Evolutionary conservation across 1,140 invertebrate species (phyloP).

Genomic region (Halictus rubicundus): DNA sequence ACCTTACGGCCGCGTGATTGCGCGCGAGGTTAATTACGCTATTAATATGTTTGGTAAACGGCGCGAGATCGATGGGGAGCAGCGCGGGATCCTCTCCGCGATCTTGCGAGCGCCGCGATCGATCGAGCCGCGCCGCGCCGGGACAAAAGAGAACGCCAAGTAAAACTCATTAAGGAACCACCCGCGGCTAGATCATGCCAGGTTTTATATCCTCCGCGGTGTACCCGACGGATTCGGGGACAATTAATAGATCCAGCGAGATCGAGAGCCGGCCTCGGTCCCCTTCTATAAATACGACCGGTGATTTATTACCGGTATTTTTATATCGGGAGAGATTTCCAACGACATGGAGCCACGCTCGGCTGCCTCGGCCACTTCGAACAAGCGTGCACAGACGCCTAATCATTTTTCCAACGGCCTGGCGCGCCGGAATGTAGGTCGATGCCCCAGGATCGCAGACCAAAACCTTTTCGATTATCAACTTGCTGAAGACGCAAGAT

Average conservation of each 20-base stretch:
- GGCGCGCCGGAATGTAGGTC: not conserved
- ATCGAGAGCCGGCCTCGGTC: constrained; percentile 52
- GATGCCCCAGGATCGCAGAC: not conserved
- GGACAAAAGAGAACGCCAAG: not conserved
- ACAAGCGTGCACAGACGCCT: not conserved
- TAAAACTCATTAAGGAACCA: constrained; percentile 24
- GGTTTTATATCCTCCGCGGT: constrained; percentile 34
- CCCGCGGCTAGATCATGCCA: not conserved
- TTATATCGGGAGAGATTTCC: constrained; percentile 51
- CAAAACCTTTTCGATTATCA: not conserved
- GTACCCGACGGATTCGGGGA: constrained; percentile 53
- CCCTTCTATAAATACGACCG: constrained; percentile 69
- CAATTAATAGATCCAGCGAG: constrained; percentile 70
- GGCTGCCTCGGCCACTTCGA: too few species aligned
- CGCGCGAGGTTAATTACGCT: constrained; percentile 25
- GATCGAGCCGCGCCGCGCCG: not conserved
- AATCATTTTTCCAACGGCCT: not conserved
- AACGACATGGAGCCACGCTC: not conserved
- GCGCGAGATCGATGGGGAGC: not conserved
- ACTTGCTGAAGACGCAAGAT: not conserved
- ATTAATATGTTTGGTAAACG: constrained; percentile 35
- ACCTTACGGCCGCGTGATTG: constrained; percentile 16
- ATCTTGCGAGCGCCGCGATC: not conserved
- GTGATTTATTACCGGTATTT: constrained; percentile 70
- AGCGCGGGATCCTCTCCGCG: not conserved